A percentile compares a stretch with the other conserved stretches of the same genome.
Evolutionary conservation across 2,113 vertebrate genomes (phyloP).

Genomic region (Colius striatus): DNA sequence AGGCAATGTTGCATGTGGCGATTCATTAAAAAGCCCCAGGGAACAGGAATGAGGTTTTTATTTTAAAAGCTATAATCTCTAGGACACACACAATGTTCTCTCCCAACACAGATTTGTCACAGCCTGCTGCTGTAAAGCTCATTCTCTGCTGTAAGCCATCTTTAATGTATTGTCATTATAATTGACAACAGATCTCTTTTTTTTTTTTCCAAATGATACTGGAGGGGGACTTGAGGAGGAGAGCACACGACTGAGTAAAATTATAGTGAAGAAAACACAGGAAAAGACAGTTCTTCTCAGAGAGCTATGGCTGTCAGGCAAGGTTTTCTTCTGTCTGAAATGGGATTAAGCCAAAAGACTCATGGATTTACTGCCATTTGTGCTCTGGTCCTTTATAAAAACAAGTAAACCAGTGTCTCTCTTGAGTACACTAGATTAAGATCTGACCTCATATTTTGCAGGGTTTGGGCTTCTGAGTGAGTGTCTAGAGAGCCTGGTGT

Average conservation of each 20-base stretch:
- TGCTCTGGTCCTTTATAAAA: background rate
- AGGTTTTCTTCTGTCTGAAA: conserved; percentile 4
- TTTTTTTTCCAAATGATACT: conserved; percentile 22
- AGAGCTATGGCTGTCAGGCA: conserved; percentile 7
- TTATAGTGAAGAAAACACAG: background rate
- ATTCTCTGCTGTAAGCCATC: conserved; percentile 31
- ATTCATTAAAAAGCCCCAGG: conserved; percentile 32
- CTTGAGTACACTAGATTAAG: background rate
- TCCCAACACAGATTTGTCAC: conserved; percentile 43
- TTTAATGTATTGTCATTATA: conserved; percentile 32
- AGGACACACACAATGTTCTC: conserved; percentile 36
- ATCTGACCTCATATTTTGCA: background rate
- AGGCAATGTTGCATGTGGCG: conserved; percentile 18
- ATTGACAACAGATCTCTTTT: conserved; percentile 21
- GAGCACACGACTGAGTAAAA: conserved; percentile 41
- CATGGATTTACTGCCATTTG: background rate
- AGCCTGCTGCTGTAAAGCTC: background rate
- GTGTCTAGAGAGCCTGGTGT: background rate
- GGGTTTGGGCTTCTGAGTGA: background rate
- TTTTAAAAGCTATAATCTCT: conserved; percentile 53
- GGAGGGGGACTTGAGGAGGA: conserved; percentile 11
- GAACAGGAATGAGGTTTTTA: conserved; percentile 28
- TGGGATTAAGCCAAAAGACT: conserved; percentile 34
- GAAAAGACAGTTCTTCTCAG: background rate
- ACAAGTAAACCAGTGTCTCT: background rate